A percentile compares a stretch with the other conserved stretches of the same genome.
These are phyloP conservation scores for Volucella inflata DNA, from an alignment of 2,888 invertebrate genomes.

Conservation along the genomic window DNA sequence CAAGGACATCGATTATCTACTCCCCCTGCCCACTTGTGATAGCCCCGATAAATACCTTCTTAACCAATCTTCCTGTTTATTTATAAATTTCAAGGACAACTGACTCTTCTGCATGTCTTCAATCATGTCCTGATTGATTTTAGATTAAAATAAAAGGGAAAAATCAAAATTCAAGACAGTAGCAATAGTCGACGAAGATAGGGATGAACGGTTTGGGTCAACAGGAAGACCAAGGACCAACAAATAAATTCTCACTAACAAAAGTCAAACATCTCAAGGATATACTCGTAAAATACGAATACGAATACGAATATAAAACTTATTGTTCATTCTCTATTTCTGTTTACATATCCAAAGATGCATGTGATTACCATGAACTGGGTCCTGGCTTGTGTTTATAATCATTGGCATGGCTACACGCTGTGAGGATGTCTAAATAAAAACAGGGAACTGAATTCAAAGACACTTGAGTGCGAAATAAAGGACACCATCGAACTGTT, in stretches of 20 bases:
- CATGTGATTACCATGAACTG: slow-evolving; percentile 49
- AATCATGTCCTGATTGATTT: no score
- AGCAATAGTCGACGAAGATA: no score
- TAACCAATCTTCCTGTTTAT: neutral
- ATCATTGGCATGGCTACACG: slow-evolving; percentile 42
- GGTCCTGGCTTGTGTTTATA: slow-evolving; percentile 38
- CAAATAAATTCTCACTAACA: slow-evolving; percentile 21
- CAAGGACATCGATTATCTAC: slow-evolving; percentile 16
- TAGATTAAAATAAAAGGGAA: no score
- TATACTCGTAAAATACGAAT: no score
- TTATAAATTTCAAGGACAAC: slow-evolving; percentile 42
- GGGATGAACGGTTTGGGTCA: slow-evolving; percentile 4
- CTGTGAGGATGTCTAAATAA: slow-evolving; percentile 42
- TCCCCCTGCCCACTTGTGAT: neutral
- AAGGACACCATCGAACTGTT: slow-evolving; percentile 5
- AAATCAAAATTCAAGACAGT: no score
- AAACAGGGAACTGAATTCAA: slow-evolving; percentile 16
- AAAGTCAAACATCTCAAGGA: slow-evolving; percentile 15
- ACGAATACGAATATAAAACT: no score
- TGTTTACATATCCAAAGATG: slow-evolving; percentile 62
- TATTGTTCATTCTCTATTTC: neutral
- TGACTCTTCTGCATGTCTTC: slow-evolving; percentile 4
- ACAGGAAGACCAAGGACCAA: slow-evolving; percentile 23
- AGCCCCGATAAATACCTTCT: slow-evolving; percentile 5
- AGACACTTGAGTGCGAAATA: neutral